These are phyloP conservation scores for Ephydatia muelleri DNA, from an alignment of 37 sponge, comb jelly and placozoan genomes.

Conservation along the genomic window DNA sequence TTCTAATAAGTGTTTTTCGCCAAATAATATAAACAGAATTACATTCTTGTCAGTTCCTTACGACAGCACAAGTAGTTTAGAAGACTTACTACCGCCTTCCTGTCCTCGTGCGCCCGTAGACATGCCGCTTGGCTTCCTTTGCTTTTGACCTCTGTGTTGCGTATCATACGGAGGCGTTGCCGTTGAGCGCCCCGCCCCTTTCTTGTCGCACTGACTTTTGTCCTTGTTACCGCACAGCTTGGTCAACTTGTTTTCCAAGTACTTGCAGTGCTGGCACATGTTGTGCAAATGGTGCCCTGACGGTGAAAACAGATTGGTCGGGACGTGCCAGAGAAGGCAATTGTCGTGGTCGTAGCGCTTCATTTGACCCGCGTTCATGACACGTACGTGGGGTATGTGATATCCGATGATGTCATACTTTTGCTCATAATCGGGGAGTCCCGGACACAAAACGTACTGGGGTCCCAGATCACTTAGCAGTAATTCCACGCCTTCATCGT, in stretches of 20 bases:
- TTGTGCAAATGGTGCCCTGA: constrained; percentile 1
- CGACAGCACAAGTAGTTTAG: too few relatives aligned
- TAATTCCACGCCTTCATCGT: background rate
- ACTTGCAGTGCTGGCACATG: background rate
- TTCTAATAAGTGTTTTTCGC: too few relatives aligned
- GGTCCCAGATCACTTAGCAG: constrained; percentile 4
- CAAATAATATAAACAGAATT: too few relatives aligned
- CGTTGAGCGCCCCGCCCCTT: too few relatives aligned
- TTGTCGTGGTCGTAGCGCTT: background rate
- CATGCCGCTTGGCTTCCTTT: too few relatives aligned
- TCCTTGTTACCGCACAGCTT: background rate
- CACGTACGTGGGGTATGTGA: background rate
- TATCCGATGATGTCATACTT: background rate
- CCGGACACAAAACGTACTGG: constrained; percentile 1
- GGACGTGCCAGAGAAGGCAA: background rate
- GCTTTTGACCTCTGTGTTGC: too few relatives aligned
- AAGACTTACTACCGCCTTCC: too few relatives aligned
- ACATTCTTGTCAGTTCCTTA: too few relatives aligned
- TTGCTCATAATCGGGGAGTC: background rate
- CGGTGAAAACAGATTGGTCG: background rate
- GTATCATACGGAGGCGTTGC: too few relatives aligned
- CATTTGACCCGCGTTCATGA: background rate
- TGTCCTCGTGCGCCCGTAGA: too few relatives aligned
- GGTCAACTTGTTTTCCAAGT: background rate
- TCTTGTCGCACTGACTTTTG: too few relatives aligned